Conservation (phyloP, 2,797 vertebrate species). For the Erpetoichthys calabaricus region DNA sequence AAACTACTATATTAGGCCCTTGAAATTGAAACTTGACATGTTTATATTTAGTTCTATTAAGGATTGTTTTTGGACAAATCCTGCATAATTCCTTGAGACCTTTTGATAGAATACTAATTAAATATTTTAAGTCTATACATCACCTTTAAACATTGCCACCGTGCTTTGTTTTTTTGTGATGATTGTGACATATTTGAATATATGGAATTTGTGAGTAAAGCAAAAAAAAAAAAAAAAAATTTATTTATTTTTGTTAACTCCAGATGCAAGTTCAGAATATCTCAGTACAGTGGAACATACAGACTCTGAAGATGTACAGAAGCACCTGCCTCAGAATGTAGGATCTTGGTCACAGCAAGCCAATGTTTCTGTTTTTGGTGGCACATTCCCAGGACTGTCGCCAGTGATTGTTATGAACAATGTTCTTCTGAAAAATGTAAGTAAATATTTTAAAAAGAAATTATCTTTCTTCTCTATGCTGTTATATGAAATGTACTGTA, state of each 20-base stretch:
- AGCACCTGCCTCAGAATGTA: conserved; percentile 31
- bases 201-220: background rate
- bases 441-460: conserved; percentile 7
- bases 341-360: conserved; percentile 36
- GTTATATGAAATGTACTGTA: background rate
- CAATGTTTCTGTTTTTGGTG: conserved; percentile 41
- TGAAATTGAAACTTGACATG: too few species aligned
- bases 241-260: conserved; percentile 8
- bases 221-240: background rate
- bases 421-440: conserved; percentile 72
- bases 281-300: conserved; percentile 66
- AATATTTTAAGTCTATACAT: too few species aligned
- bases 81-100: too few species aligned
- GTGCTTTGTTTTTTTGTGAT: background rate
- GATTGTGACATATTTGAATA: too few species aligned
- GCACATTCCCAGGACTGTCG: conserved; percentile 50
- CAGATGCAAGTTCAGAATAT: conserved; percentile 77
- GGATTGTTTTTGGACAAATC: too few species aligned
- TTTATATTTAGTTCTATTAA: too few species aligned
- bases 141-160: background rate
- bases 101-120: too few species aligned
- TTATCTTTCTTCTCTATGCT: background rate
- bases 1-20: too few species aligned
- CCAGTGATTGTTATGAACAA: conserved; percentile 85
- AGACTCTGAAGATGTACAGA: conserved; percentile 58